Evolutionary conservation across 1,140 invertebrate species (phyloP).

Genomic region (Caenorhabditis remanei): DNA sequence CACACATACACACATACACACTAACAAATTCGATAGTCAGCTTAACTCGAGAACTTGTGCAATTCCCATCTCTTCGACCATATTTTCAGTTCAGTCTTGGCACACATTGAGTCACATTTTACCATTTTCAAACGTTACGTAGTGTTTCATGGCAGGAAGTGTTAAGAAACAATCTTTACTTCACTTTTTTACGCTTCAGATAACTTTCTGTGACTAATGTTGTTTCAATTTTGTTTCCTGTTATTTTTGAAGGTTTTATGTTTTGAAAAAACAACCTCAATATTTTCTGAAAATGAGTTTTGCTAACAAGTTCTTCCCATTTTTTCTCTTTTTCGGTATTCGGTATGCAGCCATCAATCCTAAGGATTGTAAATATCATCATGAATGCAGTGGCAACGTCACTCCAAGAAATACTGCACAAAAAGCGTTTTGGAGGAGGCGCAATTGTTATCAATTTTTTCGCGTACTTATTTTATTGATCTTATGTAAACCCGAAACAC

Average conservation of each 20-base stretch:
- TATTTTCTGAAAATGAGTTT: too few species aligned
- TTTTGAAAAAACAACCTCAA: too few species aligned
- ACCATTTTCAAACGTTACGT: neutral
- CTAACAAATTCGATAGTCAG: slow-evolving; percentile 38
- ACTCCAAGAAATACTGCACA: slow-evolving; percentile 14
- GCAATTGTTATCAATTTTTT: slow-evolving; percentile 48
- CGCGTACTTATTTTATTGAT: slow-evolving; percentile 52
- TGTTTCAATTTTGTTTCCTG: too few species aligned
- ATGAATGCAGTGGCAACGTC: slow-evolving; percentile 18
- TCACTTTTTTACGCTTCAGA: too few species aligned
- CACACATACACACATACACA: neutral
- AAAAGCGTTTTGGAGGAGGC: slow-evolving; percentile 43
- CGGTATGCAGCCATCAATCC: slow-evolving; percentile 12
- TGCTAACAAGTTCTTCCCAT: too few species aligned
- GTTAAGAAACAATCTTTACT: neutral
- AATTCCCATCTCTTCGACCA: neutral
- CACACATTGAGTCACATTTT: slow-evolving; percentile 31
- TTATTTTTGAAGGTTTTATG: too few species aligned
- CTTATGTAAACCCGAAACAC: slow-evolving; percentile 49
- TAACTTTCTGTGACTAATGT: too few species aligned
- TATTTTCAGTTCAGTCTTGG: slow-evolving; percentile 34
- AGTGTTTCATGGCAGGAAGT: neutral
- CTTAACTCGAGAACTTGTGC: slow-evolving; percentile 47
- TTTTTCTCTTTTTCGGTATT: too few species aligned
- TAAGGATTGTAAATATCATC: slow-evolving; percentile 29